Conservation (phyloP, 2,888 invertebrate genomes). For the Caenorhabditis sp. region DNA sequence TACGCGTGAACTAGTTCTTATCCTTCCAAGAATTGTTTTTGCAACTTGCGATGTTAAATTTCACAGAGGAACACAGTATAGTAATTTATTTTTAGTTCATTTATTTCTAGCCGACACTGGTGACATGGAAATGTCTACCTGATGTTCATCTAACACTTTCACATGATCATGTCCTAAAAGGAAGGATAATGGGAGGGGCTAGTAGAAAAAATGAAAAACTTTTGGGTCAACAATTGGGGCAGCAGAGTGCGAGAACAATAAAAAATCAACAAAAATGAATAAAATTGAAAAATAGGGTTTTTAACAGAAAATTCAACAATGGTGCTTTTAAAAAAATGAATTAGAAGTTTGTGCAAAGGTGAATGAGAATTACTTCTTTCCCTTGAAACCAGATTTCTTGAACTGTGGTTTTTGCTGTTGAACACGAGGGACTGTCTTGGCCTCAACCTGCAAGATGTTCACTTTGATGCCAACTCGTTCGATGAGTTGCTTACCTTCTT, state of each 20-base stretch:
- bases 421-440: slow-evolving; percentile 45
- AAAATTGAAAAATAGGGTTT: background rate
- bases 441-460: slow-evolving; percentile 17
- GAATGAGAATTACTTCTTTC: slow-evolving; percentile 42
- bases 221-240: slow-evolving; percentile 47
- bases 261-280: slow-evolving; percentile 48
- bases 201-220: slow-evolving; percentile 47
- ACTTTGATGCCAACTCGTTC: background rate
- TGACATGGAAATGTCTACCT: slow-evolving; percentile 8
- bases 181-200: slow-evolving; percentile 23
- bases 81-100: slow-evolving; percentile 12
- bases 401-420: slow-evolving; percentile 57
- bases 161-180: background rate
- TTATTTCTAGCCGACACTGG: slow-evolving; percentile 17
- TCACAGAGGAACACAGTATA: too few species aligned
- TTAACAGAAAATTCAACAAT: slow-evolving; percentile 42
- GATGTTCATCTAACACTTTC: slow-evolving; percentile 17
- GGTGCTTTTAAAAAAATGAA: slow-evolving; percentile 5
- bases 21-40: too few species aligned
- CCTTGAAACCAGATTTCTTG: slow-evolving; percentile 56
- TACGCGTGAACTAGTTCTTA: slow-evolving; percentile 8
- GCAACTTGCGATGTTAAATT: too few species aligned
- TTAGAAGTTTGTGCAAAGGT: slow-evolving; percentile 2
- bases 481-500: slow-evolving; percentile 54
- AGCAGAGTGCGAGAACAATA: slow-evolving; percentile 32